Percentiles rank a stretch among this genome's conserved stretches.
phyloP scores from a whole-genome alignment of 2,113 vertebrate species.

The Rhabdomys dilectus region DNA sequence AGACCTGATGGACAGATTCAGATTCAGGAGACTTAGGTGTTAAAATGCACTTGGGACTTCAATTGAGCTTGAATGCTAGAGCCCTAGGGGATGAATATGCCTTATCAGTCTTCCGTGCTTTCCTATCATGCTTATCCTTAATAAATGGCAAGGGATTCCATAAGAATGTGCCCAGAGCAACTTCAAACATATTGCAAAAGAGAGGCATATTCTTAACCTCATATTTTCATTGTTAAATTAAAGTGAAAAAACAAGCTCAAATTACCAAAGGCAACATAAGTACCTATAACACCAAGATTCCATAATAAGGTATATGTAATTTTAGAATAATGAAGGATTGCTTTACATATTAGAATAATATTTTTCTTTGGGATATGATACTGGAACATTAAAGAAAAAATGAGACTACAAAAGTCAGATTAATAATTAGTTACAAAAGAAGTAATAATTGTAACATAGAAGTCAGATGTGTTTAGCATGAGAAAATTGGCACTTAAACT shows the following conservation, averaged over 20 bases:
- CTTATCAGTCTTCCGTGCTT: constrained; percentile 74
- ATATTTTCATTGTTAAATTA: constrained; percentile 45
- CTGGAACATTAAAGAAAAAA: constrained; percentile 42
- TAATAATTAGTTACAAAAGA: constrained; percentile 35
- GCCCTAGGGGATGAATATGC: constrained; percentile 52
- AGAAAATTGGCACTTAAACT: constrained; percentile 33
- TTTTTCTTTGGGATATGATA: constrained; percentile 36
- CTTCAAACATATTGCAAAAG: constrained; percentile 59
- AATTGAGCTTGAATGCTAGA: constrained; percentile 65
- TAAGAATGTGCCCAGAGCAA: constrained; percentile 61
- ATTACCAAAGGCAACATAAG: constrained; percentile 41
- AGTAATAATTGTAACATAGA: constrained; percentile 27
- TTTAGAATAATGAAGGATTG: constrained; percentile 55
- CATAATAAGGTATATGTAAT: constrained; percentile 48
- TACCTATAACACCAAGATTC: background rate
- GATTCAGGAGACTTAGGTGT: constrained; percentile 66
- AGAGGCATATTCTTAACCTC: constrained; percentile 23
- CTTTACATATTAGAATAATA: constrained; percentile 37
- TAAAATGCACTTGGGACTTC: constrained; percentile 62
- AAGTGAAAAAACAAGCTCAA: constrained; percentile 52
- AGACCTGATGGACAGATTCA: constrained; percentile 69
- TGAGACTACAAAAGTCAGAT: constrained; percentile 12
- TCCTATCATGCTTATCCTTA: constrained; percentile 72
- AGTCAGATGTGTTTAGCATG: background rate
- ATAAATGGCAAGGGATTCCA: constrained; percentile 66